These are phyloP conservation scores for Pseudomyrmex pallidus DNA, from an alignment of 1,140 invertebrate species.

Conservation along the genomic window DNA sequence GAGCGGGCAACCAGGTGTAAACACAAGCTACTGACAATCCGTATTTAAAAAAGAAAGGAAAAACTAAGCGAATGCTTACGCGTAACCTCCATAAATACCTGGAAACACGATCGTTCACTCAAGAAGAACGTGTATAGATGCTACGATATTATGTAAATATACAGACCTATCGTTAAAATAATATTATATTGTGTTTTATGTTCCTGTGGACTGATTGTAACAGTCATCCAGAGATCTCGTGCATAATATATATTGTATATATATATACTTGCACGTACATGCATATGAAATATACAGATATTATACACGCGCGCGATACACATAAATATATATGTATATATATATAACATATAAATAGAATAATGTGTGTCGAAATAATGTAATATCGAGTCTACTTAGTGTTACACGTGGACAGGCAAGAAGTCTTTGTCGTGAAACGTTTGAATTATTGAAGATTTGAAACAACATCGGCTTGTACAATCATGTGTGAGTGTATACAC, in stretches of 20 bases:
- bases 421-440: constrained; percentile 8
- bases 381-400: constrained; percentile 62
- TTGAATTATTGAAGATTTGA: constrained; percentile 34
- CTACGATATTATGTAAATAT: constrained; percentile 71
- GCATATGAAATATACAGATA: constrained; percentile 39
- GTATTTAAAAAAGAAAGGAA: constrained; percentile 61
- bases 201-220: constrained; percentile 80
- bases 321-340: background rate
- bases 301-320: no score
- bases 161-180: constrained; percentile 64
- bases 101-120: constrained; percentile 38
- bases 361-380: constrained; percentile 29
- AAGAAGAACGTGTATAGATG: constrained; percentile 36
- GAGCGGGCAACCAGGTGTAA: constrained; percentile 53
- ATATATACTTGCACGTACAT: constrained; percentile 55
- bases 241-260: constrained; percentile 77
- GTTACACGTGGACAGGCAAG: constrained; percentile 18
- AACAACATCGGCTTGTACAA: constrained; percentile 38
- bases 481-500: constrained; percentile 64
- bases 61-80: constrained; percentile 56
- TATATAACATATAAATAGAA: constrained; percentile 44
- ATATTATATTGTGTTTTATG: constrained; percentile 79
- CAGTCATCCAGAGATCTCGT: constrained; percentile 82
- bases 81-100: constrained; percentile 71
- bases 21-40: constrained; percentile 76